Evolutionary conservation across 2,888 invertebrate genomes (phyloP), one percentile per base, ranked within the genome.

Genomic region (Fragum fragum): DNA sequence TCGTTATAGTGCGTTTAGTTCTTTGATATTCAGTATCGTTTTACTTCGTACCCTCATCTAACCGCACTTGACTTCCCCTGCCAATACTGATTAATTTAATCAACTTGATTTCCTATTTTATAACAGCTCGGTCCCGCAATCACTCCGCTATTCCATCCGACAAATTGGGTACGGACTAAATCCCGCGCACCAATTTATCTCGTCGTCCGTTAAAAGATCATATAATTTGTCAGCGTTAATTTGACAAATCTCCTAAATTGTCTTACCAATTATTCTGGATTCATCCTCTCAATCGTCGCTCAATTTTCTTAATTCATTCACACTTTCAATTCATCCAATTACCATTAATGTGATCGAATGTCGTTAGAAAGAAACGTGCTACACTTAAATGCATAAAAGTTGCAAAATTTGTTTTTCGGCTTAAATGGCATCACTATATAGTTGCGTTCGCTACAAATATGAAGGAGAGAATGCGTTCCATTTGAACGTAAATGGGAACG

Each of bases 281-380:
- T 78, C 63, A 52, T 36, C 32, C 75, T 75, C 61, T 55, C 81
- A 53, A 82, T 82, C 75, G 81, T 52, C 75, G 72, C 77, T 75
- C 81, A 82, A 82, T 82, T 82, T 82, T 78, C 81, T 76, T 75
- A 78, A 78, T 82, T 78, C 81, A 68, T 78, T 73, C 81, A 75
- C 81, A 71, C 74, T 82, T 78, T 63, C 66, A 72, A 78, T 78
- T 78, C 81, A 82, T 82, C 77, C 78, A 82, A 82, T 82, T 78
- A 82, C 70, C 72, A 78, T 59, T 72, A 75, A 78, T 78, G 72
- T 72, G 57, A 75, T 78, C 63, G 79, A 73, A 74, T 73, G 70
- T 72, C 36, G 36, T 23, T 66, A 14, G 66, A 23, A 42, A 21
- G 47, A 47, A n/a, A 57, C 23, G 23, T 53, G 18, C 21, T 63